Evolutionary conservation across 2,888 invertebrate species (phyloP), one percentile per base, ranked within the genome.

Genomic region (Pachycephus smyrnensis): DNA sequence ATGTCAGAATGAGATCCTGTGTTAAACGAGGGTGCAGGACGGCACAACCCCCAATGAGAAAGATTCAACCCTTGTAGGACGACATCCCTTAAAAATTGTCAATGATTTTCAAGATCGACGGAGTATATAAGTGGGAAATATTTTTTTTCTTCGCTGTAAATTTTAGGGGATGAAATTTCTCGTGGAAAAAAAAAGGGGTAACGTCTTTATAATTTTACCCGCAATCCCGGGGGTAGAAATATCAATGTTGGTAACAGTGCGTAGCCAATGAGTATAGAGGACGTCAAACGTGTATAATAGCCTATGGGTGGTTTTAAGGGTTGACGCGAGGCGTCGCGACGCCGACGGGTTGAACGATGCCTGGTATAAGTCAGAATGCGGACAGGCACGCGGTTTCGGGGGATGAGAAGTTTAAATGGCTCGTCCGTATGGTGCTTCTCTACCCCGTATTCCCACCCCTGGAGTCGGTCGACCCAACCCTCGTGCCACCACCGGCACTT

Each of bases 321-420:
- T 55, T 55, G 55, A 55, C 55, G 55, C 55, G 55, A 55, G 55
- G 55, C 55, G 55, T 55, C 55, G 55, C 55, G 55, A 55, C 55
- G 55, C 83, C 84, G 86, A 85, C 84, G 88, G 89, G 87, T 85
- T 91, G 91, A 91, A 89, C 90, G 90, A 91, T 91, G 90, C 88
- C 86, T 83, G 86, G 90, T 89, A 91, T 91, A 91, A 91, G 91
- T 91, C 91, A 91, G 90, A 91, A 90, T 91, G 91, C 91, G 91
- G 91, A 91, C 91, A 90, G 90, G 84, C 90, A 87, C 89, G 90
- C 82, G 89, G 90, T 90, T 89, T 86, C 82, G 85, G 88, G 89
- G 90, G 88, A 89, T 90, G 91, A 90, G 89, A 90, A 91, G 90
- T 91, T 91, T 91, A 91, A 91, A 91, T 91, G 91, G 91, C 91